These are phyloP conservation scores for Hypomecis punctinalis DNA, from an alignment of 2,888 invertebrate genomes.

Conservation along the genomic window DNA sequence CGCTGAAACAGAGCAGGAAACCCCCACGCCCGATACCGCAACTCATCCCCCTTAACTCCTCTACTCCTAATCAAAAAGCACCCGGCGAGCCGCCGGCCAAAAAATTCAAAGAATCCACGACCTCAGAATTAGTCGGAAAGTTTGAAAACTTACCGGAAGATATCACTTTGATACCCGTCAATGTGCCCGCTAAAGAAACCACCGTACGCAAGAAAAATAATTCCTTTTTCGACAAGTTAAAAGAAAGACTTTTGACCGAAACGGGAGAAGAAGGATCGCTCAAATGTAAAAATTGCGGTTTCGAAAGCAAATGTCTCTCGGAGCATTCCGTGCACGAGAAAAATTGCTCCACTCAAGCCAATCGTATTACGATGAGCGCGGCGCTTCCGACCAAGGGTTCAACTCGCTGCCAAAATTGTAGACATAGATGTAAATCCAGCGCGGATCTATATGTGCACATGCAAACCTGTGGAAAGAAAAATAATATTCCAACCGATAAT, in stretches of 20 bases:
- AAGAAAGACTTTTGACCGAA: conserved; percentile 89
- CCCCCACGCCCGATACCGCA: conserved; percentile 89
- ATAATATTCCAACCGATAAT: conserved; percentile 61
- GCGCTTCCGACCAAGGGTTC: conserved; percentile 85
- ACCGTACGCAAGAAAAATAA: conserved; percentile 86
- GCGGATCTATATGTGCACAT: conserved; percentile 91
- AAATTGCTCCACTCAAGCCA: conserved; percentile 83
- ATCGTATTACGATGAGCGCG: conserved; percentile 67
- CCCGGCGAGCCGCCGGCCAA: conserved; percentile 75
- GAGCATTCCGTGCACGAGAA: conserved; percentile 93
- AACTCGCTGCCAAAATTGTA: conserved; percentile 93
- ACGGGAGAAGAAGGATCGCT: conserved; percentile 88
- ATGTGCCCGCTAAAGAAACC: conserved; percentile 61
- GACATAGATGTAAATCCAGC: conserved; percentile 94
- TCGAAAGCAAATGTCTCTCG: conserved; percentile 92
- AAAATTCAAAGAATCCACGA: conserved; percentile 68
- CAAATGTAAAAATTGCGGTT: conserved; percentile 89
- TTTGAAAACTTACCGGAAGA: conserved; percentile 62
- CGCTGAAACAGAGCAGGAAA: conserved; percentile 66
- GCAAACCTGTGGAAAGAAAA: conserved; percentile 87
- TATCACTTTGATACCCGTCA: conserved; percentile 64
- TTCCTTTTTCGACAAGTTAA: conserved; percentile 93
- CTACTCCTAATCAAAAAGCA: conserved; percentile 74
- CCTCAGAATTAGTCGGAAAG: conserved; percentile 48
- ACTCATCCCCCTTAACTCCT: conserved; percentile 88